Percentiles rank a stretch among this genome's conserved stretches.
phyloP scores from a whole-genome alignment of 37 sponge, comb jelly and placozoan genomes.

The Agelas oroides region DNA sequence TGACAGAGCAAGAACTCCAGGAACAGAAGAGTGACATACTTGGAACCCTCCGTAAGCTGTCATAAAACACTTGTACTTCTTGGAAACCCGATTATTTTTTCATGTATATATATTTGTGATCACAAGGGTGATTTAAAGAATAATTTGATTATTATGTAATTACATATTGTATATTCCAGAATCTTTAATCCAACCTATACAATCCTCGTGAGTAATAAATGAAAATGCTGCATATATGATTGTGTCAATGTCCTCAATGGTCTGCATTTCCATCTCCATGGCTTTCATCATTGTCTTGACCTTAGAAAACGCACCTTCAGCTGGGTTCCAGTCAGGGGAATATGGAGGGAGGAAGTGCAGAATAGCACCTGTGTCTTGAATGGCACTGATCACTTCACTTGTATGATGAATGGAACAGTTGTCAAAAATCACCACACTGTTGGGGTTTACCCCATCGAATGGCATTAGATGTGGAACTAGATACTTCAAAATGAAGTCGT shows the following conservation, averaged over 20 bases:
- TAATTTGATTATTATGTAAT: no score
- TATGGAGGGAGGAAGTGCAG: background rate
- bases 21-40: no score
- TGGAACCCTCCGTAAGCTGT: no score
- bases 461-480: constrained; percentile 17
- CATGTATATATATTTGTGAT: no score
- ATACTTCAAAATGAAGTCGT: background rate
- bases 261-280: background rate
- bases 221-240: constrained; percentile 19
- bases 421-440: constrained; percentile 29
- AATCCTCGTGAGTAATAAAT: background rate
- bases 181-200: no score
- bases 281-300: background rate
- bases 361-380: background rate
- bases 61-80: no score
- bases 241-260: constrained; percentile 22
- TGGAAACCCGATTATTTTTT: no score
- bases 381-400: background rate
- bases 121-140: no score
- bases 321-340: constrained; percentile 32
- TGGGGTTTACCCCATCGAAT: constrained; percentile 5
- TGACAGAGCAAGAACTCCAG: no score
- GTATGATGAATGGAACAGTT: constrained; percentile 39
- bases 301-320: constrained; percentile 12
- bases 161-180: no score